Evolutionary conservation across 1,140 invertebrate species (phyloP).

Genomic region (Drosophila ananassae): DNA sequence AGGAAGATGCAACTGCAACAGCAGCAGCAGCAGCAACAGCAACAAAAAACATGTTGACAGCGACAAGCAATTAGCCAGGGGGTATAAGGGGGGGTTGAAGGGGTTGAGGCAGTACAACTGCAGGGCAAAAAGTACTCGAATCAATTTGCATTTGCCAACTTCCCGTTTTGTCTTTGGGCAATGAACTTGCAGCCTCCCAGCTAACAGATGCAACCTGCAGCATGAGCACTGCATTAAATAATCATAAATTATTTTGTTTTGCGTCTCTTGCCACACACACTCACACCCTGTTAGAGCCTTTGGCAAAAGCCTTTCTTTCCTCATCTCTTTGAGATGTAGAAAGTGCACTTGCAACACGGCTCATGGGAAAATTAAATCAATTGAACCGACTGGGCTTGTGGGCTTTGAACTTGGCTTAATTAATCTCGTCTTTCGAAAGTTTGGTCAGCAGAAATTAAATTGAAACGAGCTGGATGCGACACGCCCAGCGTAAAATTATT

Average conservation of each 20-base stretch:
- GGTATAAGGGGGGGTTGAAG: conserved; percentile 3
- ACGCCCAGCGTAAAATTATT: conserved; percentile 52
- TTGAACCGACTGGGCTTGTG: conserved; percentile 50
- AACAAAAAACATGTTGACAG: conserved; percentile 53
- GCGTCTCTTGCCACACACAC: conserved; percentile 39
- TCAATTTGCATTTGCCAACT: conserved; percentile 50
- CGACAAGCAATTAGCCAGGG: conserved; percentile 44
- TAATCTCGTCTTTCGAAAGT: conserved; percentile 76
- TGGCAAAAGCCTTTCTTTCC: conserved; percentile 55
- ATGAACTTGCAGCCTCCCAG: conserved; percentile 55
- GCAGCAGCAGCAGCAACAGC: conserved; percentile 10
- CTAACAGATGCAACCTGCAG: conserved; percentile 6
- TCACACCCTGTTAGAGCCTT: not conserved
- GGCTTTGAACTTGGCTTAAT: conserved; percentile 60
- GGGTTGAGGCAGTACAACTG: conserved; percentile 42
- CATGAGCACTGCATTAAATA: conserved; percentile 69
- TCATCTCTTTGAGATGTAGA: conserved; percentile 64
- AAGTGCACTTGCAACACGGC: conserved; percentile 53
- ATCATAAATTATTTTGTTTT: conserved; percentile 70
- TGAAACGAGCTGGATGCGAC: conserved; percentile 34
- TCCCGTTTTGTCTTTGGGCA: conserved; percentile 57
- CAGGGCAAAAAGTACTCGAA: conserved; percentile 37
- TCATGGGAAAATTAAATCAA: conserved; percentile 78
- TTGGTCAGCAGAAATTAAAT: conserved; percentile 57
- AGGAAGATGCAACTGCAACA: conserved; percentile 19